Conservation (phyloP, 2,797 vertebrate species). For the Otolemur crassicaudatus region DNA sequence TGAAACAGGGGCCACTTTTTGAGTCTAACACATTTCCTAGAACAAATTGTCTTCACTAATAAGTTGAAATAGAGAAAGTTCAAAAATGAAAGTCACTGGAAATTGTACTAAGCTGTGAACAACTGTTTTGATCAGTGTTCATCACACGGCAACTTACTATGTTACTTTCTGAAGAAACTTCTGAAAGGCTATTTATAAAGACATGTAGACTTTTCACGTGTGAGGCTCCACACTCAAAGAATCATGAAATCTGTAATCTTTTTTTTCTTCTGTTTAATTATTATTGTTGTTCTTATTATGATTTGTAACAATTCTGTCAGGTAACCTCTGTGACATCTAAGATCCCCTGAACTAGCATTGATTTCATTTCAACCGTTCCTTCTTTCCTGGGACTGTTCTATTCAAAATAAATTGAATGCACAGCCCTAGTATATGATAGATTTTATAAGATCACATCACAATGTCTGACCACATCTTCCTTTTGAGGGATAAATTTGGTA, state of each 20-base stretch:
- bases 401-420: too few relatives aligned
- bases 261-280: neutral
- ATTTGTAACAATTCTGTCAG: neutral
- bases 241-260: neutral
- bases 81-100: neutral
- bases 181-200: neutral
- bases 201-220: neutral
- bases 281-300: neutral
- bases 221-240: neutral
- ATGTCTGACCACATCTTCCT: neutral
- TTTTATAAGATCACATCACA: neutral
- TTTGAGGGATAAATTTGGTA: neutral
- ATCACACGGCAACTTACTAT: fast-evolving
- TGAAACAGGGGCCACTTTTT: neutral
- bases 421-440: neutral
- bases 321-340: neutral
- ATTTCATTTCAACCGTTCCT: neutral
- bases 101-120: neutral
- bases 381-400: neutral
- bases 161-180: neutral
- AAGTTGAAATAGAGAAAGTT: neutral
- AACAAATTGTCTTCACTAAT: neutral
- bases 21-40: neutral
- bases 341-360: neutral
- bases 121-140: neutral